Evolutionary conservation across 2,113 vertebrate genomes (phyloP), one percentile per base, ranked within the genome.

Genomic region (Ranitomeya imitator): DNA sequence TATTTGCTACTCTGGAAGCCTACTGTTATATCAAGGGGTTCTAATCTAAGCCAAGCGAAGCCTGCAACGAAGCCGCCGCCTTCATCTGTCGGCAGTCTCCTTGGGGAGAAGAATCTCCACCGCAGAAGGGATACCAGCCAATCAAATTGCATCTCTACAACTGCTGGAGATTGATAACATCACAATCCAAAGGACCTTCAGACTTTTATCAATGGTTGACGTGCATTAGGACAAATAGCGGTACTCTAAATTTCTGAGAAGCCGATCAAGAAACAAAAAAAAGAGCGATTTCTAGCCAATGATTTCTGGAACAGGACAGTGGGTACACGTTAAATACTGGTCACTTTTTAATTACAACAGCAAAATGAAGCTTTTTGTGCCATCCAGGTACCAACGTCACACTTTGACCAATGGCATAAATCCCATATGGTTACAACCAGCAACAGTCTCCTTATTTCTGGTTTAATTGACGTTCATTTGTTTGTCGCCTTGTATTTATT

Each of bases 21-120:
- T 99, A 99, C 88, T 99, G 98, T 96, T 98, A 99, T 94, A 99
- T 99, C 96, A 96, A 97, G 89, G 98, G 98, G 92, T 99, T 99
- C 95, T 99, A 96, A 95, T 89, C 0, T 6, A 31, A 87, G 89
- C 67, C 89, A 57, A 86, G 79, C 88, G 89, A 88, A 71, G 45
- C 81, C 87, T 31, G 90, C 90, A 92, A 89, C 91, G 91, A 61
- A 73, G 21, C 51, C 31, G 89, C 90, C 92, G 89, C 91, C 91
- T 90, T 54, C 0, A 90, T 92, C 93, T 91, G 92, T 92, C 92
- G 92, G 84, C 1, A 26, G 90, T 92, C 91, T 90, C 71, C 71
- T 69, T 55, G 52, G 19, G 31, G 81, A 79, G 81, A 52, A 79
- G 81, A 52, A 0, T 4, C 10, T 88, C 80, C 89, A 87, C 86